Evolutionary conservation across 2,113 vertebrate species (phyloP).

Genomic region (Noctilio leporinus): DNA sequence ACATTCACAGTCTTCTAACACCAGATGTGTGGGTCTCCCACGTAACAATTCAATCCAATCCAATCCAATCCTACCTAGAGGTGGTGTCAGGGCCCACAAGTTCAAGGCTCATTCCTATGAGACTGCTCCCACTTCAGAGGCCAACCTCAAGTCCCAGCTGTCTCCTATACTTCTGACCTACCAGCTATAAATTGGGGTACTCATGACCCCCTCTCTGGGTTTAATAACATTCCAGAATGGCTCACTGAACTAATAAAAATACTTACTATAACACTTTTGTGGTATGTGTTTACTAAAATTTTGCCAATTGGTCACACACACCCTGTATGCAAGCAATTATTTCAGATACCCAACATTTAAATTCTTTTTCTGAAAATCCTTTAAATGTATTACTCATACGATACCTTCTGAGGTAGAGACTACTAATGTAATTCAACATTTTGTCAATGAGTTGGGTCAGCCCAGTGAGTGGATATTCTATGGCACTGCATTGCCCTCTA

Average conservation of each 20-base stretch:
- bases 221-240: neutral
- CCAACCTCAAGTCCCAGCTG: neutral
- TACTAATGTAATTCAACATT: neutral
- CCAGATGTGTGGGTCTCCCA: neutral
- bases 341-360: neutral
- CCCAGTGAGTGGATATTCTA: neutral
- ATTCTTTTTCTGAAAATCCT: neutral
- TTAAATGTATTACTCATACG: neutral
- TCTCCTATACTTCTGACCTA: neutral
- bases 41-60: neutral
- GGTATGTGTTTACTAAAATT: too few species aligned
- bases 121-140: neutral
- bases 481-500: neutral
- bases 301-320: too few species aligned
- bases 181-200: neutral
- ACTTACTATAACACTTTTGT: too few species aligned
- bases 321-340: too few species aligned
- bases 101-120: neutral
- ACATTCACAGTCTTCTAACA: too few species aligned
- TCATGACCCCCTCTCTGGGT: neutral
- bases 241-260: neutral
- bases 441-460: neutral
- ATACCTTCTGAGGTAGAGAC: neutral
- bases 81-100: too few species aligned
- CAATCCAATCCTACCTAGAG: neutral